Base-by-base conservation (phyloP, 2,113 vertebrate genomes). In the Colistium nudipinnis region DNA sequence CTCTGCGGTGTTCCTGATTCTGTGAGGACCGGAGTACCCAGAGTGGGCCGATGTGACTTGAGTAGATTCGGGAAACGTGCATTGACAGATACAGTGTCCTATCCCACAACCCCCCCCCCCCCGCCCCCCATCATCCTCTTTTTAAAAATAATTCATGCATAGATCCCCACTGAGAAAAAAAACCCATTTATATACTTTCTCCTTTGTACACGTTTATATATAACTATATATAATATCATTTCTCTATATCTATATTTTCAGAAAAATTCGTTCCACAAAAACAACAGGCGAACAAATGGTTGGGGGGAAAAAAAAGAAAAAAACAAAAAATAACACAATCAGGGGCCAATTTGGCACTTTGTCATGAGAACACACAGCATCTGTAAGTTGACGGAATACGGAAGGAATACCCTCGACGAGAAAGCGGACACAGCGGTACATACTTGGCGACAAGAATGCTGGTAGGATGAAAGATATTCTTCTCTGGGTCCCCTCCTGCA, bases 121-220 rank as follows among this genome's bases (percentile, higher is more conserved):
- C 12, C 35, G 7, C 62, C 45, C 27, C 1, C 53, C 62, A 30
- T 80, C 74, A 41, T 74, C 74, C n/a, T n/a, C n/a, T n/a, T n/a
- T 83, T 87, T 60, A 81, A 93, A 91, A 91, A 93, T 80, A 92
- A 88, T 84, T 91, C 93, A 93, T 93, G 93, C 91, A 93, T 91
- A 92, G 90, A 89, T 89, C 90, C 88, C 91, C 86, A 78, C 82
- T 80, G 82, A 91, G 81, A 88, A 89, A 91, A 87, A 88, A 89
- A 91, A 87, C 78, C 88, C 84, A 75, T 90, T 86, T 74, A 90
- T 91, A 91, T 90, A 89, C 86, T 90, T 91, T 88, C 84, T 90
- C 74, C 88, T 92, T 89, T 90, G 88, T 92, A 91, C 88, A 92
- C 85, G 88, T 90, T 86, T 91, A 85, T 87, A 90, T 88, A 91